Base-by-base conservation (phyloP, 2,888 invertebrate species). In the Conchocele bisecta region DNA sequence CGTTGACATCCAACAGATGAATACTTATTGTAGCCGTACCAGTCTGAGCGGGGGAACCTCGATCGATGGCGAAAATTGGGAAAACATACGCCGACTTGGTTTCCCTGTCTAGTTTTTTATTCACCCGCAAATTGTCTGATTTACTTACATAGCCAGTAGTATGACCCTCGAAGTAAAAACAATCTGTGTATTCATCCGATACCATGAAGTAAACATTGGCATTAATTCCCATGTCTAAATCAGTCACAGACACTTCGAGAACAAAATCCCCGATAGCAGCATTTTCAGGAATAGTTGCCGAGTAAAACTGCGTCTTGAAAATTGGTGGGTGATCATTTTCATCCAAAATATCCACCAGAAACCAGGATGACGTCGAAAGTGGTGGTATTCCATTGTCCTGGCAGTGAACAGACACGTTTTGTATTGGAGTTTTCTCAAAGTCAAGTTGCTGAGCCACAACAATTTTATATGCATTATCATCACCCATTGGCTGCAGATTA, bases 371-470 rank as follows among this genome's bases (percentile, higher is more conserved):
- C 13, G 71, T 35, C n/a, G 65, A 46, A 17, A 78, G 35, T 13
- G 66, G 61, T 1, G 74, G 75, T 6, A 33, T 51, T 13, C 78
- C 78, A 39, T 59, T 51, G 46, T 78, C 78, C 48, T 75, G 69
- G 41, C 78, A 78, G 44, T 69, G 59, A 6, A 78, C 58, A 0
- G 78, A 66, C 6, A 78, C 70, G 24, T 65, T 72, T 48, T 74
- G 65, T 29, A 17, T 29, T 22, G 41, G 33, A 4, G 42, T 37
- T 7, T 56, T 59, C 58, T 89, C 89, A 37, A 86, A 73, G 76
- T 89, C 88, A n/a, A 89, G 65, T 20, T 63, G 54, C 7, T 74
- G 72, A 78, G 95, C 95, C 13, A 88, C 83, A 58, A 86, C 81
- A 9, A 88, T 82, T 69, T 87, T 88, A 72, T 86, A 89, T 57